Percentiles rank a stretch among this genome's conserved stretches.
These are phyloP conservation scores for Telenomus remus DNA, from an alignment of 1,140 invertebrate species.

Conservation along the genomic window DNA sequence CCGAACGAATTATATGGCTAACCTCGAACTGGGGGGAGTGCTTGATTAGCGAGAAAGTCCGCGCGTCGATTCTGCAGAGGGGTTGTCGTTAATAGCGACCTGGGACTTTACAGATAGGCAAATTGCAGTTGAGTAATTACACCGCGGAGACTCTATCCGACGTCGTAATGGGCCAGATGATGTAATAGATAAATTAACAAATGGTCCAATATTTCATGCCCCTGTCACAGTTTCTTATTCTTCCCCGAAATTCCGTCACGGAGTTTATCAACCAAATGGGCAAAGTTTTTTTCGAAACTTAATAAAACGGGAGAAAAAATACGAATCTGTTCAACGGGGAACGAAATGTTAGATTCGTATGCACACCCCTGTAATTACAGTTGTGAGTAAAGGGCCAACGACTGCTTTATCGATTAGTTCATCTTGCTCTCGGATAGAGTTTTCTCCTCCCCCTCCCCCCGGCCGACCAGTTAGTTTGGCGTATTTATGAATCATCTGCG, in stretches of 20 bases:
- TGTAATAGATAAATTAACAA: slow-evolving; percentile 22
- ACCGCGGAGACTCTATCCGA: slow-evolving; percentile 13
- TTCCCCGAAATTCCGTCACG: no score
- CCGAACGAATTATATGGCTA: slow-evolving; percentile 5
- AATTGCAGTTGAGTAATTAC: slow-evolving; percentile 26
- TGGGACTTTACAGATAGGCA: slow-evolving; percentile 16
- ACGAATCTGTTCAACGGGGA: background rate
- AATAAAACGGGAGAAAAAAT: no score
- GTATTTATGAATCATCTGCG: slow-evolving; percentile 37
- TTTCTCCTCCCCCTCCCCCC: no score
- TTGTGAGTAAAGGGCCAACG: slow-evolving; percentile 24
- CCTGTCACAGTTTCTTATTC: background rate
- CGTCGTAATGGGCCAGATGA: slow-evolving; percentile 12
- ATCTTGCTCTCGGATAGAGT: slow-evolving; percentile 9
- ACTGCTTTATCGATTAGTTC: slow-evolving; percentile 39
- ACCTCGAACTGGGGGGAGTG: no score
- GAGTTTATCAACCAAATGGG: no score
- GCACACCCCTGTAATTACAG: slow-evolving; percentile 18
- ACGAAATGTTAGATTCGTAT: background rate
- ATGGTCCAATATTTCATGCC: slow-evolving; percentile 10
- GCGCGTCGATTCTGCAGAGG: background rate
- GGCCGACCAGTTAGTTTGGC: slow-evolving; percentile 2
- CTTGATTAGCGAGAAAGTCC: slow-evolving; percentile 8
- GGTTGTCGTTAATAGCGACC: slow-evolving; percentile 19
- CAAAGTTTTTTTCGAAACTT: no score